A percentile compares a stretch with the other conserved stretches of the same genome.
These are phyloP conservation scores for Neosalanx taihuensis DNA, from an alignment of 2,797 vertebrate species.

Conservation along the genomic window DNA sequence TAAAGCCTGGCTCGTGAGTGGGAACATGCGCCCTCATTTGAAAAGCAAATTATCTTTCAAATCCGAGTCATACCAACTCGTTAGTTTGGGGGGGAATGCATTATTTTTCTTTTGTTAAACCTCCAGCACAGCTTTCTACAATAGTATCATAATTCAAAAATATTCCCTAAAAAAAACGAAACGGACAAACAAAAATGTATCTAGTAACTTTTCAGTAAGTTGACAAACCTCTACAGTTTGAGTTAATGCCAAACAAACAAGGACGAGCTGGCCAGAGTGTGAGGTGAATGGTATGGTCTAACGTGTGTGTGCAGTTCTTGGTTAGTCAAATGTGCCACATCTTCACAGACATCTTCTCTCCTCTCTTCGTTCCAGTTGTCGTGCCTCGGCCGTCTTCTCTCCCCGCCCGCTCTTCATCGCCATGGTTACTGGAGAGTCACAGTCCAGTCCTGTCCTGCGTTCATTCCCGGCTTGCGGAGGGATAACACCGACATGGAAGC, in stretches of 20 bases:
- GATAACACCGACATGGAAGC: conserved; percentile 80
- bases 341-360: conserved; percentile 6
- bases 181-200: conserved; percentile 33
- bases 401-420: not conserved
- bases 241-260: conserved; percentile 48
- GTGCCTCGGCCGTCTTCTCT: not conserved
- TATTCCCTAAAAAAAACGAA: conserved; percentile 25
- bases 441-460: conserved; percentile 78
- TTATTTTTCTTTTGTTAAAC: not conserved
- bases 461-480: conserved; percentile 86
- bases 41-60: conserved; percentile 18
- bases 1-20: conserved; percentile 31
- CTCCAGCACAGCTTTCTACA: conserved; percentile 22
- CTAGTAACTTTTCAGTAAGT: conserved; percentile 33
- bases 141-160: conserved; percentile 16
- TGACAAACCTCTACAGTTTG: conserved; percentile 23
- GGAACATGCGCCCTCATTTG: conserved; percentile 47
- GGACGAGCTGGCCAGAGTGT: conserved; percentile 33
- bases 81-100: not conserved
- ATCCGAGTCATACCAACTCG: conserved; percentile 15
- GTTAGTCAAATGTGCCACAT: conserved; percentile 17
- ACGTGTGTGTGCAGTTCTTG: conserved; percentile 24
- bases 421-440: conserved; percentile 76
- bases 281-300: too few relatives aligned
- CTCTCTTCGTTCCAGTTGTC: not conserved